Conservation (phyloP, 2,113 vertebrate genomes). For the Solenodon paradoxus region DNA sequence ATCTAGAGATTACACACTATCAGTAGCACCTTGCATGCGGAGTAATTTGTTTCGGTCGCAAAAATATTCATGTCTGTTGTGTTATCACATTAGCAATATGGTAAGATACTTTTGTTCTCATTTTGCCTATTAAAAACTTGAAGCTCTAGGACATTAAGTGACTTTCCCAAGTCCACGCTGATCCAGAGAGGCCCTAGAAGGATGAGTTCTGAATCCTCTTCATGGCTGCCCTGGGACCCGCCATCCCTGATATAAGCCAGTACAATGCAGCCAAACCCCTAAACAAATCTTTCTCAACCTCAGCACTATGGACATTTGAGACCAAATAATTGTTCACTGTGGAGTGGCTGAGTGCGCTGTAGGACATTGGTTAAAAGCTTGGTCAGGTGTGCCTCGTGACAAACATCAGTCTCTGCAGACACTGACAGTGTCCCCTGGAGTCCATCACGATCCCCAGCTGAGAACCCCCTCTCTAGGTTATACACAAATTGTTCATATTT, state of each 20-base stretch:
- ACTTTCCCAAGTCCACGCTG: not conserved
- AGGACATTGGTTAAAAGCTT: too few species aligned
- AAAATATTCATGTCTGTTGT: too few species aligned
- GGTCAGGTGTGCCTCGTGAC: too few species aligned
- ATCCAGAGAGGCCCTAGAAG: not conserved
- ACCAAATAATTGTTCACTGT: not conserved
- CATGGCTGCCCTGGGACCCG: rapidly evolving
- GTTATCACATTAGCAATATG: too few species aligned
- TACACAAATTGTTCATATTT: not conserved
- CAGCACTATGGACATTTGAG: too few species aligned
- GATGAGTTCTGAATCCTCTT: not conserved
- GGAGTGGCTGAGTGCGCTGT: not conserved
- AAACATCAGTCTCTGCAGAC: not conserved
- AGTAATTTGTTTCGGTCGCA: too few species aligned
- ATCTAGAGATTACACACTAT: too few species aligned
- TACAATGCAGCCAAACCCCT: not conserved
- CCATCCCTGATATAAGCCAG: not conserved
- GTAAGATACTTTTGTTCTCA: too few species aligned
- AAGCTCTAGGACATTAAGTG: not conserved
- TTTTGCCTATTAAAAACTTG: too few species aligned
- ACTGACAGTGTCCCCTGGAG: too few species aligned
- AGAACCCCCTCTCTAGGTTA: not conserved
- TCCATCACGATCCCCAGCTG: not conserved
- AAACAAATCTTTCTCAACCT: not conserved
- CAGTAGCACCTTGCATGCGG: too few species aligned